A percentile compares a stretch with the other conserved stretches of the same genome.
Evolutionary conservation across 1,140 invertebrate genomes (phyloP).

Genomic region (Phortica variegata): DNA sequence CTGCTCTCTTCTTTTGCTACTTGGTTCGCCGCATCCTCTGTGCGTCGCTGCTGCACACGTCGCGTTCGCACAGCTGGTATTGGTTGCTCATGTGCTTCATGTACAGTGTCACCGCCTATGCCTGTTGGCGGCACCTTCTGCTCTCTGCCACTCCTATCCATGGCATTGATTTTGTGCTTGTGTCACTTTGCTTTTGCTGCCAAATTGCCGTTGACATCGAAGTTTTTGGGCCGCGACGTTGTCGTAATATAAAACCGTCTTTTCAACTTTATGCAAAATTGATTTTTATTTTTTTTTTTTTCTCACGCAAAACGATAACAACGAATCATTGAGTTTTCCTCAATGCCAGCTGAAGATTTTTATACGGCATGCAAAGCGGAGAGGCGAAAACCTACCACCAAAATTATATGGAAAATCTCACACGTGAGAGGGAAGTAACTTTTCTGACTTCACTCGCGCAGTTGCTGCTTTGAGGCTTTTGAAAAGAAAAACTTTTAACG

Average conservation of each 20-base stretch:
- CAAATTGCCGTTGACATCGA: constrained; percentile 32
- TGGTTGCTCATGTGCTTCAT: constrained; percentile 40
- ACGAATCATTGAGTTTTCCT: constrained; percentile 20
- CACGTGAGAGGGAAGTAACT: too few species aligned
- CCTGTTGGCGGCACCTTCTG: constrained; percentile 3
- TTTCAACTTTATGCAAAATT: constrained; percentile 38
- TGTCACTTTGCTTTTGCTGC: constrained; percentile 8
- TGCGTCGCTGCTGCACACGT: constrained; percentile 39
- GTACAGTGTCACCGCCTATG: constrained; percentile 3
- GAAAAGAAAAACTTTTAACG: too few species aligned
- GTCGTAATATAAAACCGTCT: constrained; percentile 9
- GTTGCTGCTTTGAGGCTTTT: too few species aligned
- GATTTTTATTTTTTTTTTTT: too few species aligned
- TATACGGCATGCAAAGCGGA: too few species aligned
- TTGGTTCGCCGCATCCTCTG: constrained; percentile 1
- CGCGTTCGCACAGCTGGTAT: constrained; percentile 48
- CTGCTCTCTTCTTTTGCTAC: constrained; percentile 17
- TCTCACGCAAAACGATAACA: constrained; percentile 40
- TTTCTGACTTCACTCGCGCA: too few species aligned
- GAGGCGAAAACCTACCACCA: too few species aligned
- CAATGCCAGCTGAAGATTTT: too few species aligned
- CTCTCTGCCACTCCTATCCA: constrained; percentile 25
- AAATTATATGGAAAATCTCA: too few species aligned
- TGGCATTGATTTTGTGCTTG: constrained; percentile 40
- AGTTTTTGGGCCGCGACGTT: constrained; percentile 8